These are phyloP conservation scores for Chaenodraco wilsoni DNA, from an alignment of 2,797 vertebrate species.

Conservation along the genomic window DNA sequence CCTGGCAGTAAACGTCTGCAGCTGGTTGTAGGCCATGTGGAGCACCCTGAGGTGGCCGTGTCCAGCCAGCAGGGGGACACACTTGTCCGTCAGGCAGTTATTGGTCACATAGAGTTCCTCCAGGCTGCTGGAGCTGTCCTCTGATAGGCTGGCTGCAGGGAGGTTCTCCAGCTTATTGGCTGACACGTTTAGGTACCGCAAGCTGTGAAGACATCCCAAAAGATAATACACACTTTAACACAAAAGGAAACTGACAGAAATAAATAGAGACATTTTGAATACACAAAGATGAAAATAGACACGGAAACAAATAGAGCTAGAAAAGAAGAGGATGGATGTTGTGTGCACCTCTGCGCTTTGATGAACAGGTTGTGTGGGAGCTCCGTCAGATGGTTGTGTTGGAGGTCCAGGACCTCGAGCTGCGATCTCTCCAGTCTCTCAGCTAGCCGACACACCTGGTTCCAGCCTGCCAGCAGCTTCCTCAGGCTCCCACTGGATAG, in stretches of 20 bases:
- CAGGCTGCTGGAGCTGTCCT: slow-evolving; percentile 90
- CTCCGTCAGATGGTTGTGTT: slow-evolving; percentile 93
- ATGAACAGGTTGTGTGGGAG: slow-evolving; percentile 92
- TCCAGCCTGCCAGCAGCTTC: slow-evolving; percentile 93
- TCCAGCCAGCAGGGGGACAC: slow-evolving; percentile 91
- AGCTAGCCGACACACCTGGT: slow-evolving; percentile 85
- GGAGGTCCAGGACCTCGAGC: slow-evolving; percentile 93
- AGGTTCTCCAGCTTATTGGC: slow-evolving; percentile 95
- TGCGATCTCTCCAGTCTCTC: slow-evolving; percentile 89
- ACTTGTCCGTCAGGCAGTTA: slow-evolving; percentile 93
- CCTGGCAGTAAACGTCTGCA: slow-evolving; percentile 97
- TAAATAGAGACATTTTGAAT: too few species aligned
- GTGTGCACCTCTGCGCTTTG: slow-evolving; percentile 90
- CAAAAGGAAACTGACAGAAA: neutral
- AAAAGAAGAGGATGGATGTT: neutral
- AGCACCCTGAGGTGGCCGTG: slow-evolving; percentile 91
- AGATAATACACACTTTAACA: slow-evolving; percentile 6
- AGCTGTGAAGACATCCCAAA: slow-evolving; percentile 74
- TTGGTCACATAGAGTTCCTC: slow-evolving; percentile 95
- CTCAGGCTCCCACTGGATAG: slow-evolving; percentile 89
- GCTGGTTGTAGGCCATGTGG: slow-evolving; percentile 94
- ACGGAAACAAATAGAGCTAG: neutral
- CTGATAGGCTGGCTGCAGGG: slow-evolving; percentile 91
- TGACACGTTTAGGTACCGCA: slow-evolving; percentile 93
- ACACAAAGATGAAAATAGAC: neutral